Conservation (phyloP, 1,140 invertebrate species). For the Anagrus nilaparvatae region DNA sequence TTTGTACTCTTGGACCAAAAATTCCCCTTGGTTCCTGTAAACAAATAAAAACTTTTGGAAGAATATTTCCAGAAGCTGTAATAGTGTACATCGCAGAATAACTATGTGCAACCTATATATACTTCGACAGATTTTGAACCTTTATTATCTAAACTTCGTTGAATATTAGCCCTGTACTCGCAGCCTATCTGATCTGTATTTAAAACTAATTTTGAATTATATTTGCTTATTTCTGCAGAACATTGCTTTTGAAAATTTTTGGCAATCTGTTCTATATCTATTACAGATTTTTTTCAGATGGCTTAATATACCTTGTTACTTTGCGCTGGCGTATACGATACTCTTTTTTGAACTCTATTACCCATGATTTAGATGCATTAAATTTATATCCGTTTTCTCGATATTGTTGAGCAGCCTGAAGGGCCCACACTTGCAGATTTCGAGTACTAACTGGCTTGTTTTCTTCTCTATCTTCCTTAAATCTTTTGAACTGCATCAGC, state of each 20-base stretch:
- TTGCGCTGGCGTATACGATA: background rate
- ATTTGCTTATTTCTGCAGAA: background rate
- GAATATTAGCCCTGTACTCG: slow-evolving; percentile 8
- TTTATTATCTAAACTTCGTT: slow-evolving; percentile 8
- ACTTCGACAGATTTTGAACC: slow-evolving; percentile 9
- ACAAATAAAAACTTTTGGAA: slow-evolving; percentile 11
- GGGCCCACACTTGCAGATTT: too few relatives aligned
- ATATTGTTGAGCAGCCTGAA: too few relatives aligned
- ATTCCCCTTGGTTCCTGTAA: slow-evolving; percentile 10
- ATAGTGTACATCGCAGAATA: slow-evolving; percentile 16
- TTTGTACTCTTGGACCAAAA: slow-evolving; percentile 9
- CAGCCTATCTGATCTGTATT: slow-evolving; percentile 17
- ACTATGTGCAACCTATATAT: slow-evolving; percentile 10
- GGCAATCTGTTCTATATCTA: background rate
- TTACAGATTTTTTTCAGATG: background rate
- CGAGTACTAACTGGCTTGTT: too few relatives aligned
- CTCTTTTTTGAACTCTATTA: background rate
- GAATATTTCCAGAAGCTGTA: slow-evolving; percentile 7
- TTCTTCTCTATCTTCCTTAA: too few relatives aligned
- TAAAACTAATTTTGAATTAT: slow-evolving; percentile 10
- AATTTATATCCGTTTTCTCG: too few relatives aligned
- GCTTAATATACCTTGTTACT: background rate
- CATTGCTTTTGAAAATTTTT: background rate
- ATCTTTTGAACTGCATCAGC: too few relatives aligned
- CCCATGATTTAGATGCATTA: too few relatives aligned